Percentiles rank a stretch among this genome's conserved stretches.
Conservation (phyloP, 2,888 invertebrate species). For the Amblyjoppa fuscipennis region DNA sequence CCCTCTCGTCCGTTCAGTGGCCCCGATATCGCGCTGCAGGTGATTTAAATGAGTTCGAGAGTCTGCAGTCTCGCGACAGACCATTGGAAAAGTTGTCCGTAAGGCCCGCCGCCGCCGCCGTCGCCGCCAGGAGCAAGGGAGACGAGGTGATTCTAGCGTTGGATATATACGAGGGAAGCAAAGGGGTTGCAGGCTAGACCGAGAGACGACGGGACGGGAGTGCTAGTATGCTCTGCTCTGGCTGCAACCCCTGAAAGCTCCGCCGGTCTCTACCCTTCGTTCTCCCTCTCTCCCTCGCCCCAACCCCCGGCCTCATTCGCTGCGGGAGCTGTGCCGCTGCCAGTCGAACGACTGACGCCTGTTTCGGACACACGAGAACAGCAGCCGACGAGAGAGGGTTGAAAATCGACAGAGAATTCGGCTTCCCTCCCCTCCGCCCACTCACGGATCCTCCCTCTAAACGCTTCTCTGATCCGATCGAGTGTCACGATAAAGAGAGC, state of each 20-base stretch:
- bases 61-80: conserved; percentile 52
- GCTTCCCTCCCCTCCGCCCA: conserved; percentile 40
- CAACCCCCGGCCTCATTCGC: conserved; percentile 19
- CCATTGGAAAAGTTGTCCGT: conserved; percentile 50
- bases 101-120: no score
- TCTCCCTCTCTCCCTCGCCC: neutral
- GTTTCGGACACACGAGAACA: conserved; percentile 75
- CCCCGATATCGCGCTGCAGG: conserved; percentile 70
- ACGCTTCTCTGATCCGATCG: conserved; percentile 72
- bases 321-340: conserved; percentile 57
- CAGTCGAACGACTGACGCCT: conserved; percentile 68
- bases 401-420: conserved; percentile 55
- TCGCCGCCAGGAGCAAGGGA: conserved; percentile 1
- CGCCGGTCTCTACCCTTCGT: conserved; percentile 38
- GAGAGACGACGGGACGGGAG: conserved; percentile 54
- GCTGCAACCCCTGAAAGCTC: conserved; percentile 55
- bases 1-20: conserved; percentile 9
- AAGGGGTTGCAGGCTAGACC: conserved; percentile 57
- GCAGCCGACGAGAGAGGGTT: conserved; percentile 35
- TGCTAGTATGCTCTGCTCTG: conserved; percentile 51
- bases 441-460: conserved; percentile 23
- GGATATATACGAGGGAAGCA: conserved; percentile 38
- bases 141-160: neutral
- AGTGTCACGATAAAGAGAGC: conserved; percentile 74
- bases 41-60: conserved; percentile 77